Percentiles rank a stretch among this genome's conserved stretches.
Conservation (phyloP, 2,888 invertebrate species). For the Rosalia funebris region DNA sequence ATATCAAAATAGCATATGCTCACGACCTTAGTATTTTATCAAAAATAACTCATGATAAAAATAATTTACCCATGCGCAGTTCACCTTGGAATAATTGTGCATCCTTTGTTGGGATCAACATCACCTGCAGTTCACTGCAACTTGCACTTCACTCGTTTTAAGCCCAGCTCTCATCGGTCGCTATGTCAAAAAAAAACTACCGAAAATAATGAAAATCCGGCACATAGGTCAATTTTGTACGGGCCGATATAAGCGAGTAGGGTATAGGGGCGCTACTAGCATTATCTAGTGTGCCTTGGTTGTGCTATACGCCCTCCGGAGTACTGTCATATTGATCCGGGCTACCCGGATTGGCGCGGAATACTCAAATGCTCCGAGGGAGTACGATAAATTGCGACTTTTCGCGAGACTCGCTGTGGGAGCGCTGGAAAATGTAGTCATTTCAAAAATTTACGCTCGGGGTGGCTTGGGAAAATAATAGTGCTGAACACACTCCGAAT, state of each 20-base stretch:
- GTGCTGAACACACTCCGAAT: background rate
- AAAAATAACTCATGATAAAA: conserved; percentile 33
- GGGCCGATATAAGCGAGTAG: conserved; percentile 26
- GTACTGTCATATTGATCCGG: conserved; percentile 61
- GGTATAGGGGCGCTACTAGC: conserved; percentile 31
- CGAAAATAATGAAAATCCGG: conserved; percentile 12
- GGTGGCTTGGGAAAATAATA: conserved; percentile 7
- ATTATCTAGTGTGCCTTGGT: conserved; percentile 40
- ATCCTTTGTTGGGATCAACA: conserved; percentile 45
- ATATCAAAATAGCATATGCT: conserved; percentile 23
- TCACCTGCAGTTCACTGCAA: conserved; percentile 39
- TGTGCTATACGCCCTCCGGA: conserved; percentile 45
- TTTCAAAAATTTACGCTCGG: conserved; percentile 24
- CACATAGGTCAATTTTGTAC: conserved; percentile 16
- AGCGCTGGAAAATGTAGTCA: conserved; percentile 28
- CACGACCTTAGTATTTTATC: conserved; percentile 19
- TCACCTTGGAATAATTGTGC: conserved; percentile 57
- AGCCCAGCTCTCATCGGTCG: conserved; percentile 33
- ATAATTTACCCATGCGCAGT: conserved; percentile 55
- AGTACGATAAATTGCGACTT: conserved; percentile 37
- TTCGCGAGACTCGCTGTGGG: conserved; percentile 14
- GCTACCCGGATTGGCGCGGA: conserved; percentile 60
- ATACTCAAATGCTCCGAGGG: conserved; percentile 53
- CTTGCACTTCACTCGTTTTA: conserved; percentile 26
- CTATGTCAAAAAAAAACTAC: conserved; percentile 14